phyloP scores from a whole-genome alignment of 2,888 invertebrate genomes.

The Adelphocoris suturalis region DNA sequence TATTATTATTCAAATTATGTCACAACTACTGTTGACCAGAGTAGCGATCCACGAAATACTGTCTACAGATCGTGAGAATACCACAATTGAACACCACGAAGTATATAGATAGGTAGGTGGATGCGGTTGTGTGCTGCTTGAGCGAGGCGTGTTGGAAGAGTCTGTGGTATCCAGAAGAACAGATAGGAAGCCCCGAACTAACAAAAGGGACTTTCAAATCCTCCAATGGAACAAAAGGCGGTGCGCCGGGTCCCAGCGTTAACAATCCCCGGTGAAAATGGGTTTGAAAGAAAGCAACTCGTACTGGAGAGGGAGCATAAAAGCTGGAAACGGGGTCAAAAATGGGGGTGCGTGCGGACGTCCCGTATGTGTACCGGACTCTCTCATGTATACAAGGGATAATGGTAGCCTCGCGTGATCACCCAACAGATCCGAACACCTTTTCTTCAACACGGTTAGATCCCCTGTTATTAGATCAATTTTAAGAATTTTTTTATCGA shows the following conservation, averaged over 20 bases:
- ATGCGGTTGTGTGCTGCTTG: too few relatives aligned
- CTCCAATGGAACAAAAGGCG: not conserved
- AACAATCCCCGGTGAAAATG: not conserved
- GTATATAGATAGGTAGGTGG: too few relatives aligned
- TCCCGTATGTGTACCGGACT: not conserved
- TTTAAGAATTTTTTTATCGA: not conserved
- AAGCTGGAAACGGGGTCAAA: constrained; percentile 13
- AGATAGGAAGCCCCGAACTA: not conserved
- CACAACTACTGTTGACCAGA: too few relatives aligned
- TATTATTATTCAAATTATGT: too few relatives aligned
- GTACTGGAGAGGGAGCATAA: not conserved
- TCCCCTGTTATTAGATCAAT: constrained; percentile 23
- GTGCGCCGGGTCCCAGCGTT: not conserved
- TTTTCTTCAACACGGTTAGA: too few relatives aligned
- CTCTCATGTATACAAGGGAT: not conserved
- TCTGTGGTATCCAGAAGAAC: not conserved
- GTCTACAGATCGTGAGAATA: too few relatives aligned
- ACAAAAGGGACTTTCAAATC: constrained; percentile 19
- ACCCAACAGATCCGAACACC: not conserved
- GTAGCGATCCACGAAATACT: too few relatives aligned
- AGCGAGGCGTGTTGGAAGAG: not conserved
- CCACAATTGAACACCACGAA: too few relatives aligned
- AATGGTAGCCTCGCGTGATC: not conserved
- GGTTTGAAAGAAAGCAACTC: not conserved
- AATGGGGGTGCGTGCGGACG: constrained; percentile 16